phyloP scores from a whole-genome alignment of 2,888 invertebrate species.

The Eremobia ochroleuca region DNA sequence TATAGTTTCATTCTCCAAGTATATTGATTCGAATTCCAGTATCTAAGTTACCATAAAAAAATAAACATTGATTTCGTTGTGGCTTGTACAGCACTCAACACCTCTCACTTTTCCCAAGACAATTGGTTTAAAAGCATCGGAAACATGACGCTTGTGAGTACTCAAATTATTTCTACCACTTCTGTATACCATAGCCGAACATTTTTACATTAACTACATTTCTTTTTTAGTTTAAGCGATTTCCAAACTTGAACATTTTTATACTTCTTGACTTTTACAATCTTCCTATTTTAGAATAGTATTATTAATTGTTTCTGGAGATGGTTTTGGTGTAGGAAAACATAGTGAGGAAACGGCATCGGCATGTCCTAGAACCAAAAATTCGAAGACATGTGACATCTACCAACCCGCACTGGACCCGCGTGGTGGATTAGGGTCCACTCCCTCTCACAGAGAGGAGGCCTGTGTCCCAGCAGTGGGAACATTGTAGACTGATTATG shows the following conservation, averaged over 20 bases:
- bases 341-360: too few relatives aligned
- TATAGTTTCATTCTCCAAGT: not conserved
- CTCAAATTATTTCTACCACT: conserved; percentile 57
- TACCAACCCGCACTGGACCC: too few relatives aligned
- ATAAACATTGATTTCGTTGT: conserved; percentile 56
- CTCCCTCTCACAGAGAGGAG: too few relatives aligned
- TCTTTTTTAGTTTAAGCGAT: not conserved
- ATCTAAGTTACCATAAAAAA: conserved; percentile 30
- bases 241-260: not conserved
- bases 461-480: too few relatives aligned
- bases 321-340: too few relatives aligned
- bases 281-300: not conserved
- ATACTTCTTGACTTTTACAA: not conserved
- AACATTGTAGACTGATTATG: too few relatives aligned
- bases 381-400: too few relatives aligned
- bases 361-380: too few relatives aligned
- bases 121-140: conserved; percentile 81
- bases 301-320: not conserved
- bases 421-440: too few relatives aligned
- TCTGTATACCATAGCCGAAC: conserved; percentile 38
- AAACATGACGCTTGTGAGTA: conserved; percentile 74
- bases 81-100: conserved; percentile 71
- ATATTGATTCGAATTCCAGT: conserved; percentile 20
- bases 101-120: conserved; percentile 74
- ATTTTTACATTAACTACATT: not conserved